Percentiles rank a stretch among this genome's conserved stretches.
These are phyloP conservation scores for Tadarida brasiliensis DNA, from an alignment of 2,797 vertebrate species.

Conservation along the genomic window DNA sequence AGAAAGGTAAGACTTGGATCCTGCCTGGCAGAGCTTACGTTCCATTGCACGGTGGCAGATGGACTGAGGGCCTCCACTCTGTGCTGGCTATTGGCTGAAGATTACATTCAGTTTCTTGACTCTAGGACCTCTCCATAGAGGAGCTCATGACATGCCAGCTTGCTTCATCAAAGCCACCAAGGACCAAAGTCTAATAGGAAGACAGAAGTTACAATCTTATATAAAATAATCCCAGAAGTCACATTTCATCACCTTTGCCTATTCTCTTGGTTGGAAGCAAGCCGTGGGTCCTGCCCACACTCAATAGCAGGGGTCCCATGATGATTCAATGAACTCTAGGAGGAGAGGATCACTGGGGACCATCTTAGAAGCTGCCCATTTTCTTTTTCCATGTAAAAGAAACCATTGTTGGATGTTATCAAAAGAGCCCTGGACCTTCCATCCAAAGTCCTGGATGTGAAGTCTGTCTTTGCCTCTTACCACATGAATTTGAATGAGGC, in stretches of 20 bases:
- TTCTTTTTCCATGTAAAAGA: not conserved
- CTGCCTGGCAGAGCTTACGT: not conserved
- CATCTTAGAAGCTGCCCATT: not conserved
- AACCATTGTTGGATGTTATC: not conserved
- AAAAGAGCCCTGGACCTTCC: not conserved
- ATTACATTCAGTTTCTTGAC: not conserved
- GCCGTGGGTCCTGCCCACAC: too few relatives aligned
- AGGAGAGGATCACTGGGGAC: too few relatives aligned
- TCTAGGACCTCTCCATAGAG: not conserved
- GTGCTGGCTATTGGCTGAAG: not conserved
- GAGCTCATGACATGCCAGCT: not conserved
- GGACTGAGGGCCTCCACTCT: not conserved
- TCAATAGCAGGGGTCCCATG: too few relatives aligned
- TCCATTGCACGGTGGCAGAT: not conserved
- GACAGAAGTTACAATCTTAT: not conserved
- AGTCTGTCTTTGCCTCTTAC: not conserved
- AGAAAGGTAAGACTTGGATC: not conserved
- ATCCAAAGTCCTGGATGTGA: not conserved
- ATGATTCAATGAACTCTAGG: too few relatives aligned
- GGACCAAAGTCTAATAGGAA: not conserved
- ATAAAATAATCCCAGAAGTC: not conserved
- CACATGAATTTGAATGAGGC: accelerated
- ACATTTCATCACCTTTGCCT: not conserved
- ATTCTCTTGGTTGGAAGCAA: not conserved
- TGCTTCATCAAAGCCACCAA: not conserved